These are phyloP conservation scores for Malurus splendens DNA, from an alignment of 2,797 vertebrate species.

Conservation along the genomic window DNA sequence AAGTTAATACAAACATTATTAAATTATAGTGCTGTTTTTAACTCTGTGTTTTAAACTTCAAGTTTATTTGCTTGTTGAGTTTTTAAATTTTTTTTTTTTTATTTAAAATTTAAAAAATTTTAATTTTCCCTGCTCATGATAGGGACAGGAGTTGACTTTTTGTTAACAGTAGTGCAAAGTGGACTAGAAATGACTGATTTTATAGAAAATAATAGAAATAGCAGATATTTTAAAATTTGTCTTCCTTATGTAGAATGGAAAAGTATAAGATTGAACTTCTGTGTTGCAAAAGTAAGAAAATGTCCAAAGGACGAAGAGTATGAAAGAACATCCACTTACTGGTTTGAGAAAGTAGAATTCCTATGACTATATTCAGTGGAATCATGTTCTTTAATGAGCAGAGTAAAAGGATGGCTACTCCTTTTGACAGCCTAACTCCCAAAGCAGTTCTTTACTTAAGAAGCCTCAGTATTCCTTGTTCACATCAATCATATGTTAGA, in stretches of 20 bases:
- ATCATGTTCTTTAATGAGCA: background rate
- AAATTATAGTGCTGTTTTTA: background rate
- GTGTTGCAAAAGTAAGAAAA: background rate
- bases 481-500: background rate
- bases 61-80: fast-evolving
- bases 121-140: background rate
- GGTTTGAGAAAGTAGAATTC: background rate
- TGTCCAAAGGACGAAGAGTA: background rate
- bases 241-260: background rate
- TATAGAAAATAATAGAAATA: background rate
- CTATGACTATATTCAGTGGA: background rate
- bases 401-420: background rate
- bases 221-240: background rate
- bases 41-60: background rate
- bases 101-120: background rate
- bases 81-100: background rate
- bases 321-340: background rate
- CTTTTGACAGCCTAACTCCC: background rate
- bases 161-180: background rate
- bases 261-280: background rate
- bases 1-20: background rate
- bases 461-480: background rate
- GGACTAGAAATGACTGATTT: background rate
- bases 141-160: background rate
- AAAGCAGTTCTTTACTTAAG: background rate